Evolutionary conservation across 2,113 vertebrate genomes (phyloP), one percentile per base, ranked within the genome.

Genomic region (Solea solea): DNA sequence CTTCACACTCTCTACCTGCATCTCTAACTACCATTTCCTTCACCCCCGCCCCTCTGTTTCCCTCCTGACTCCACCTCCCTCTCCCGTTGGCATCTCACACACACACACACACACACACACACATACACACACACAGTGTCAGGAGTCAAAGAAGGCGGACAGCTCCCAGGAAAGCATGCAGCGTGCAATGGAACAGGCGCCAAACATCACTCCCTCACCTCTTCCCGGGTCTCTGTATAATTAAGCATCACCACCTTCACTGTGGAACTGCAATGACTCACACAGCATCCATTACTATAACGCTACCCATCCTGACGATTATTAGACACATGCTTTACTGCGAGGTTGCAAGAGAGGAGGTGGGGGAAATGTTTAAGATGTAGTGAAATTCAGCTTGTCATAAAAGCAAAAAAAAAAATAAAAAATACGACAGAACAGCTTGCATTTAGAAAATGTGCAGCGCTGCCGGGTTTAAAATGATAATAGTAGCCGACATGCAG

Each of bases 191-290:
- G 75, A 77, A 69, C 80, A 62, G 67, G 66, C 66, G 7, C 56
- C 41, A 34, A 69, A 72, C 28, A 25, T 34, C 34, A 34, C 34
- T 34, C 40, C 41, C 28, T 16, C 34, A 10, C 68, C 28, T 16
- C 25, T 34, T 56, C 44, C 42, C 42, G 66, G 58, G 56, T 74
- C 76, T 57, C 59, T 84, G 76, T 85, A 85, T 86, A 85, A 86
- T 66, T 86, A 87, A 84, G 63, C 83, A 71, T 75, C 78, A 61
- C 84, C 70, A 82, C 69, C 88, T 84, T 90, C 76, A 54, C 48
- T 8, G 7, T 80, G 62, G 57, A 69, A 51, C 72, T 60, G 74
- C 55, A 52, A 42, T 83, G 85, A 72, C 74, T 85, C 85, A 82
- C 73, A 51, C 68, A 64, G 66, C 53, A n/a, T 55, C 54, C 53